Percentiles rank a stretch among this genome's conserved stretches.
phyloP scores from a whole-genome alignment of 2,888 invertebrate genomes.

The Parnassius orleans region DNA sequence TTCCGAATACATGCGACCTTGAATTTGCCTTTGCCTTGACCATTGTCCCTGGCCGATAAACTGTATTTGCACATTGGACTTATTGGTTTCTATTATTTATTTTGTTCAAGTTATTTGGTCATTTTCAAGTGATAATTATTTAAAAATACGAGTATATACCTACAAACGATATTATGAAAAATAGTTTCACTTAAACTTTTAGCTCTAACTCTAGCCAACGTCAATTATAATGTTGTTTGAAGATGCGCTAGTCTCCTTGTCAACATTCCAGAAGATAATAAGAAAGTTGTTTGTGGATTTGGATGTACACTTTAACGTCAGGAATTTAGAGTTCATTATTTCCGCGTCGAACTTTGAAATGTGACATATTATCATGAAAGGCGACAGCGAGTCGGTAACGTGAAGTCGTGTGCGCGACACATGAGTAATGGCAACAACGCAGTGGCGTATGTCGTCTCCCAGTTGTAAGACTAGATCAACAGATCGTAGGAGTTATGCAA shows the following conservation, averaged over 20 bases:
- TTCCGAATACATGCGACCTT: no score
- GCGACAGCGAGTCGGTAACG: constrained; percentile 53
- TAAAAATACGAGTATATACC: no score
- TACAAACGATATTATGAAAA: constrained; percentile 46
- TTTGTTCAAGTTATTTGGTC: no score
- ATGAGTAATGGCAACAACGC: constrained; percentile 79
- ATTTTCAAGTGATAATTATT: no score
- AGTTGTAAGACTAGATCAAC: constrained; percentile 68
- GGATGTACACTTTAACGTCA: constrained; percentile 43
- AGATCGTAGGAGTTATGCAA: constrained; percentile 67
- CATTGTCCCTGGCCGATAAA: no score
- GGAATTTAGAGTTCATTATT: constrained; percentile 56
- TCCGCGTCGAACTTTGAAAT: constrained; percentile 42
- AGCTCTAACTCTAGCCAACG: constrained; percentile 55
- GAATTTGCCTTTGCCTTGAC: no score
- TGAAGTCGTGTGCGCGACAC: constrained; percentile 73
- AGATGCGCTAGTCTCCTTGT: constrained; percentile 62
- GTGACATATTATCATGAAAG: constrained; percentile 50
- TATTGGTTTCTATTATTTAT: no score
- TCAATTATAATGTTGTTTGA: constrained; percentile 79
- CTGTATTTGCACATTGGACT: no score
- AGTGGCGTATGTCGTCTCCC: constrained; percentile 66
- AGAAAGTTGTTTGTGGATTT: constrained; percentile 33
- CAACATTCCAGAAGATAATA: constrained; percentile 44
- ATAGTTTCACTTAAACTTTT: constrained; percentile 47